Evolutionary conservation across 2,888 invertebrate genomes (phyloP), one percentile per base, ranked within the genome.

Genomic region (Physocephala rufipes): DNA sequence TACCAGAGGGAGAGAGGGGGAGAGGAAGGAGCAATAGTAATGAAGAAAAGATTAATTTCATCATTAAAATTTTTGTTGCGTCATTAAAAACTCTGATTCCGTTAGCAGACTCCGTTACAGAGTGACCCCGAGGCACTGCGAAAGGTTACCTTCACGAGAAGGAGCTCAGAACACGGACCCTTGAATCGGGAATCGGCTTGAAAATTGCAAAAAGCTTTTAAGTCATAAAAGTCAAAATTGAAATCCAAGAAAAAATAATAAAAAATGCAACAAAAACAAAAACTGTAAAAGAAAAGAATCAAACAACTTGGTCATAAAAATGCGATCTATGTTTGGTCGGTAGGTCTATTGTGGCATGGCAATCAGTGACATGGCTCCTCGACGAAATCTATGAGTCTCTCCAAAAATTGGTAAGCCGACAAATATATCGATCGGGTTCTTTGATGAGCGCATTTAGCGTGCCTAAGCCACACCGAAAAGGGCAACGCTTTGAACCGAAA

Each of bases 161-260:
- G 16, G 19, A 49, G 19, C 49, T 36, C 36, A 9, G 5, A 36
- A 36, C 36, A 9, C 19, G 4, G 15, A 49, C 15, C 12, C 19
- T 49, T n/a, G 15, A 19, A 49, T 49, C n/a, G 19, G 19, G 15
- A 19, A 49, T 49, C n/a, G 19, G 19, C 19, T n/a, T 2, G 4
- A 49, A 49, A n/a, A 49, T 49, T 49, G 49, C 49, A 19, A 49
- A n/a, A 49, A 49, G 49, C 49, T 49, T 49, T 49, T 49, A 49
- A 49, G 49, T 49, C 49, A 49, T 49, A 49, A 49, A 49, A 49
- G 49, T 49, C 49, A 49, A 49, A 49, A 49, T 49, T 49, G 16
- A 49, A 49, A 49, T 49, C n/a, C 49, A 49, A 49, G 12, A 49
- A 49, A 9, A 45, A n/a, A n/a, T n/a, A n/a, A 36, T 9, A 9